A percentile compares a stretch with the other conserved stretches of the same genome.
phyloP scores from a whole-genome alignment of 35 echinoderm and acorn worm genomes.

The Lytechinus pictus region DNA sequence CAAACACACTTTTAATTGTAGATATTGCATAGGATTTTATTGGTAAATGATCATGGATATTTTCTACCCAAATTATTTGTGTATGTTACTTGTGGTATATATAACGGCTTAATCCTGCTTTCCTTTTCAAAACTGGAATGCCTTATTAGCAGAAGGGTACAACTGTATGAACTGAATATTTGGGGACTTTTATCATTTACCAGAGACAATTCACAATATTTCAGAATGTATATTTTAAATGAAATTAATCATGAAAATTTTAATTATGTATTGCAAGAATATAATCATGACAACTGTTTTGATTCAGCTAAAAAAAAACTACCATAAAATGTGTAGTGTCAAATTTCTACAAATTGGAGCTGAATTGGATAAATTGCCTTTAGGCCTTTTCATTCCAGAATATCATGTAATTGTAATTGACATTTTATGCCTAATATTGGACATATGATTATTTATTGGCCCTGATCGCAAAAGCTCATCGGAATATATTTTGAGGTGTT shows the following conservation, averaged over 20 bases:
- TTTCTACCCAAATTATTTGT: neutral
- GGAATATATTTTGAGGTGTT: neutral
- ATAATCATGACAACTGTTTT: neutral
- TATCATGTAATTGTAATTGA: neutral
- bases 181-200: neutral
- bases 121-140: neutral
- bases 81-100: neutral
- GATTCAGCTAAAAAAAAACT: neutral
- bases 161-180: neutral
- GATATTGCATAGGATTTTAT: neutral
- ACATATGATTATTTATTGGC: neutral
- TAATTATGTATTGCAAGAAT: neutral
- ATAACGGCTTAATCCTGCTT: neutral
- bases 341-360: no score
- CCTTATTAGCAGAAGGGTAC: neutral
- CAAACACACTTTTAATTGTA: neutral
- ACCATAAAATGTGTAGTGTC: neutral
- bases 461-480: neutral
- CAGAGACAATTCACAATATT: neutral
- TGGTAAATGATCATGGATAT: neutral
- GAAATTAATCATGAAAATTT: neutral
- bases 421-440: neutral
- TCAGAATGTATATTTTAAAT: neutral
- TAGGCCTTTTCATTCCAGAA: neutral
- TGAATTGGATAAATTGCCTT: neutral